Conservation (phyloP, 1,140 invertebrate genomes). For the Lethrus apterus region DNA sequence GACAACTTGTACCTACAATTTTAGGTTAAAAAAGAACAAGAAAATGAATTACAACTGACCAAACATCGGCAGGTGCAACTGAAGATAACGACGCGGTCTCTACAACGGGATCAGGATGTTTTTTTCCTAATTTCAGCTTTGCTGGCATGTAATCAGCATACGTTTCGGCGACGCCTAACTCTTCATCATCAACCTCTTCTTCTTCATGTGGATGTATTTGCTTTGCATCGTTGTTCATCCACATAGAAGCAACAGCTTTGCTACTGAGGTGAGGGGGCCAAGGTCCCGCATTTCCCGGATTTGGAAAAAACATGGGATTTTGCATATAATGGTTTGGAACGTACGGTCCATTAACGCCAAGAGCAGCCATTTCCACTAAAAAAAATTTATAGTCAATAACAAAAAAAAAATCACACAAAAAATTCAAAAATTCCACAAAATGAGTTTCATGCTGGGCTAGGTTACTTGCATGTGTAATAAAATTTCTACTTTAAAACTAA, state of each 20-base stretch:
- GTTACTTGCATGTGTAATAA: constrained; percentile 7
- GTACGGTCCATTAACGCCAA: constrained; percentile 48
- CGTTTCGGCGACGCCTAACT: constrained; percentile 95
- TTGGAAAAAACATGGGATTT: constrained; percentile 48
- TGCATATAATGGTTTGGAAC: constrained; percentile 47
- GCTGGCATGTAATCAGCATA: constrained; percentile 97
- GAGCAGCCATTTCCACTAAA: constrained; percentile 54
- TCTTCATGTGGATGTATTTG: constrained; percentile 33
- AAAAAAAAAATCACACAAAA: too few species aligned
- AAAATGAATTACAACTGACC: constrained; percentile 41
- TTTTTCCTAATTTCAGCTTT: constrained; percentile 90
- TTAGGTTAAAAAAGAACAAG: too few species aligned
- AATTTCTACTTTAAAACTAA: background rate
- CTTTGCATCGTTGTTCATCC: constrained; percentile 48
- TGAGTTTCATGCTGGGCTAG: constrained; percentile 8
- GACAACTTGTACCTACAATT: constrained; percentile 64
- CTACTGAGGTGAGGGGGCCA: constrained; percentile 43
- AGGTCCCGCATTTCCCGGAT: constrained; percentile 42
- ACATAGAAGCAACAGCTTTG: constrained; percentile 48
- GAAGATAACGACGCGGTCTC: constrained; percentile 96
- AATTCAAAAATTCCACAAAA: too few species aligned
- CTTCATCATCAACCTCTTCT: constrained; percentile 78
- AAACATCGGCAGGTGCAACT: constrained; percentile 91
- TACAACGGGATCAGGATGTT: constrained; percentile 99
- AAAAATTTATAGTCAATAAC: too few species aligned